A percentile compares a stretch with the other conserved stretches of the same genome.
These are phyloP conservation scores for Sycobia sp. DNA, from an alignment of 1,140 invertebrate genomes.

Conservation along the genomic window DNA sequence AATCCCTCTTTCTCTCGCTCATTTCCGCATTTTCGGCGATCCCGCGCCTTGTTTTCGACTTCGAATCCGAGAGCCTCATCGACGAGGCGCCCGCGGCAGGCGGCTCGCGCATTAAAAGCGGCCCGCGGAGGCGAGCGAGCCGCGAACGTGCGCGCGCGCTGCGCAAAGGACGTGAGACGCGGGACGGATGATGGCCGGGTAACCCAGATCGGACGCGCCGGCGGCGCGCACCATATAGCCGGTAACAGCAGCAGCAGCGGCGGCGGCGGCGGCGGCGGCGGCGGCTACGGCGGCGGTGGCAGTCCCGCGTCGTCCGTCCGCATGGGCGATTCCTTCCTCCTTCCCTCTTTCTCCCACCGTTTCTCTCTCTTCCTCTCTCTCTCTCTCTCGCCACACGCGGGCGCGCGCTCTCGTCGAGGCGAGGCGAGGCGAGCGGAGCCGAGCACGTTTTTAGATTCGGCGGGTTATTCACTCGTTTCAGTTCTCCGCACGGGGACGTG, in stretches of 20 bases:
- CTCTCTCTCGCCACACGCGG: neutral
- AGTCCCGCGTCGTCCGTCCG: conserved; percentile 56
- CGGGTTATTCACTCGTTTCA: no score
- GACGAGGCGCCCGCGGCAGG: neutral
- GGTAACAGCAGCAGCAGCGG: conserved; percentile 13
- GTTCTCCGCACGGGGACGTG: neutral
- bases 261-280: neutral
- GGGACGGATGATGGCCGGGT: conserved; percentile 60
- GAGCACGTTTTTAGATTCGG: no score
- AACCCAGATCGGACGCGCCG: conserved; percentile 58
- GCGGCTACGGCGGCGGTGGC: conserved; percentile 26
- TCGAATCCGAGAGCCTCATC: no score
- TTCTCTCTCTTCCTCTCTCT: no score
- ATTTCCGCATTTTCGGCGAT: no score
- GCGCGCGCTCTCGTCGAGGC: no score
- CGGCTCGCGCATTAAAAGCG: neutral
- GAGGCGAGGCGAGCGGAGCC: no score
- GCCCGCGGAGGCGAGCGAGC: neutral
- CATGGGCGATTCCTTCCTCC: conserved; percentile 42
- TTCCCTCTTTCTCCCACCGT: conserved; percentile 1
- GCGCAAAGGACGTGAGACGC: conserved; percentile 42
- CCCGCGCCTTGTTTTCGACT: no score
- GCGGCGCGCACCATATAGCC: no score
- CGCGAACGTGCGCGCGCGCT: conserved; percentile 7
- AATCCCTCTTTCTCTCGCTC: no score